Base-by-base conservation (phyloP, 2,113 vertebrate species). In the Bungarus multicinctus region DNA sequence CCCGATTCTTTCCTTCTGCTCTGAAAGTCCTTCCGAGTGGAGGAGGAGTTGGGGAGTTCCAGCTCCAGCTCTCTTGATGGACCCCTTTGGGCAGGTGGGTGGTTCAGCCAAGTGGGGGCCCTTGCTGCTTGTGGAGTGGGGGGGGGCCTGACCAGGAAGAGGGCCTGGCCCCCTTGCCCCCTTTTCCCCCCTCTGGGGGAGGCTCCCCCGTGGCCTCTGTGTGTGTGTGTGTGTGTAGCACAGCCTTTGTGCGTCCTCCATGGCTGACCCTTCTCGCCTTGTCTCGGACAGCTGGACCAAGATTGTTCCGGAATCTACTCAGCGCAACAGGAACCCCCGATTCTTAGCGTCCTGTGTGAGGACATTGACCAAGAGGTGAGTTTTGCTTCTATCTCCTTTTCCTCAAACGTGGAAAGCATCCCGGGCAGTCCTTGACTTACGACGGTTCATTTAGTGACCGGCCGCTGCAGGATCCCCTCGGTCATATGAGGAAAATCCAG, bases 401-500 rank as follows among this genome's bases (percentile, higher is more conserved):
- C 10, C 10, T 64, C 30, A 27, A 30, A 64, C 4, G 1, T 0
- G 1, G 58, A 30, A 64, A 27, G 25, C 58, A 60, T 12, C 58
- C 58, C 27, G 11, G 30, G 60, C 27, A 64, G 60, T n/a, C 60
- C 60, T 14, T 11, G 4, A 14, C 4, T 64, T 14, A n/a, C 0
- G 11, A 64, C 4, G 0, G 1, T n/a, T n/a, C 60, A 27, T 14
- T 64, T 12, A 64, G 58, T 4, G 25, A 64, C 58, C 4, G 60
- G 12, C 11, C 3, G 11, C n/a, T 0, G 60, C 4, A 14, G 30
- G 1, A 14, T 64, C 30, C 58, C 10, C 11, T 4, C 0, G 60
- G 60, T n/a, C 4, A 0, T 1, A 0, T 14, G 11, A 14, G 5
- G 11, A 0, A 14, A 30, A 64, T 14, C 14, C 30, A 5, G 4